Percentiles rank a stretch among this genome's conserved stretches.
These are phyloP conservation scores for Brassicogethes aeneus DNA, from an alignment of 2,888 invertebrate species.

Conservation along the genomic window DNA sequence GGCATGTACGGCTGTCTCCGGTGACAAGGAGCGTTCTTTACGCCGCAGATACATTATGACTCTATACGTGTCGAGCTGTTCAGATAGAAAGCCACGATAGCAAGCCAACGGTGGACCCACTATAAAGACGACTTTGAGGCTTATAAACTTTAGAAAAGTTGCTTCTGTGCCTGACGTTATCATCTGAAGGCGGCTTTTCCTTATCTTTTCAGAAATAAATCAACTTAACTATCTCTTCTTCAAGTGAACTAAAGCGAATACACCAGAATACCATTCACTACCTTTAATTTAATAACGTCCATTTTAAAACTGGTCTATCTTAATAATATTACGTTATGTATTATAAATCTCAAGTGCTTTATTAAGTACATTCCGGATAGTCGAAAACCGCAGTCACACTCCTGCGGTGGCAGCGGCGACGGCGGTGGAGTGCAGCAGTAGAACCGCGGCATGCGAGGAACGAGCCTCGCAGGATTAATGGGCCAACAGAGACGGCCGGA, in stretches of 20 bases:
- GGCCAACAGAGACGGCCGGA: conserved; percentile 46
- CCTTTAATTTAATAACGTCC: no score
- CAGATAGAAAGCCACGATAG: conserved; percentile 30
- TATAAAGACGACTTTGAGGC: conserved; percentile 27
- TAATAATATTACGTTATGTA: no score
- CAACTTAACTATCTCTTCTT: conserved; percentile 35
- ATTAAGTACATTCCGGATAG: no score
- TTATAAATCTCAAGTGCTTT: no score
- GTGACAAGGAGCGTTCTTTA: conserved; percentile 34
- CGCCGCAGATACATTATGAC: conserved; percentile 31
- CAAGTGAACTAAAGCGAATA: no score
- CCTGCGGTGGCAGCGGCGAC: no score
- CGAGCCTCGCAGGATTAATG: conserved; percentile 33
- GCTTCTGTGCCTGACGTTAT: conserved; percentile 37
- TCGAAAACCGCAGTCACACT: no score
- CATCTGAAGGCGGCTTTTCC: conserved; percentile 32
- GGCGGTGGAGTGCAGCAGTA: conserved; percentile 6
- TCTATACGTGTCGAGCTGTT: conserved; percentile 25
- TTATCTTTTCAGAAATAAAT: conserved; percentile 36
- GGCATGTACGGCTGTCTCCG: conserved; percentile 38
- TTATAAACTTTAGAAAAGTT: conserved; percentile 34
- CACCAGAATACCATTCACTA: no score
- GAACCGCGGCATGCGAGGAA: conserved; percentile 19
- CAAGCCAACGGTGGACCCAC: conserved; percentile 27
- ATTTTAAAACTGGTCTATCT: no score